A percentile compares a stretch with the other conserved stretches of the same genome.
Conservation (phyloP, 2,113 vertebrate species). For the Ictalurus punctatus region DNA sequence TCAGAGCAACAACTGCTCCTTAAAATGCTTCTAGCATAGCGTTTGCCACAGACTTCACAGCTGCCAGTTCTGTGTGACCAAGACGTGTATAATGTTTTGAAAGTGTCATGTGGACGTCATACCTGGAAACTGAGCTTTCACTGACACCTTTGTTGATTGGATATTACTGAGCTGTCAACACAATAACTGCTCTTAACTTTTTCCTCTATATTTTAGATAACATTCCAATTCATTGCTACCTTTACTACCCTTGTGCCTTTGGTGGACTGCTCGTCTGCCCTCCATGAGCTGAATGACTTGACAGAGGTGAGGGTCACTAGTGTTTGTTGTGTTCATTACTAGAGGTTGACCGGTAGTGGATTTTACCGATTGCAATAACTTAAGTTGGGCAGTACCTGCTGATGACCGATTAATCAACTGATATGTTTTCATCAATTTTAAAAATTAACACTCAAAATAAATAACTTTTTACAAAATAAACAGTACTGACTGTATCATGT, state of each 20-base stretch:
- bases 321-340: not conserved
- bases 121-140: not conserved
- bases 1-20: not conserved
- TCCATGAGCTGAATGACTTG: constrained; percentile 90
- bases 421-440: too few species aligned
- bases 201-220: constrained; percentile 79
- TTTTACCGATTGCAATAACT: too few species aligned
- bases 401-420: too few species aligned
- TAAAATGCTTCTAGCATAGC: not conserved
- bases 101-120: not conserved
- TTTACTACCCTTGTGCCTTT: constrained; percentile 99
- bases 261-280: constrained; percentile 94
- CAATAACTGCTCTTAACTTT: not conserved
- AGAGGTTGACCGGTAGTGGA: too few species aligned
- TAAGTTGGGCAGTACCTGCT: too few species aligned
- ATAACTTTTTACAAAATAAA: too few species aligned
- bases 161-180: not conserved
- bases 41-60: not conserved
- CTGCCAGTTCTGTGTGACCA: not conserved
- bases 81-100: not conserved
- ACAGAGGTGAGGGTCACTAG: constrained; percentile 79
- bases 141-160: not conserved
- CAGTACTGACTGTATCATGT: too few species aligned
- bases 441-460: too few species aligned
- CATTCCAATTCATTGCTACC: constrained; percentile 99